Conservation (phyloP, 2,888 invertebrate species). For the Hanleya hanleyi region DNA sequence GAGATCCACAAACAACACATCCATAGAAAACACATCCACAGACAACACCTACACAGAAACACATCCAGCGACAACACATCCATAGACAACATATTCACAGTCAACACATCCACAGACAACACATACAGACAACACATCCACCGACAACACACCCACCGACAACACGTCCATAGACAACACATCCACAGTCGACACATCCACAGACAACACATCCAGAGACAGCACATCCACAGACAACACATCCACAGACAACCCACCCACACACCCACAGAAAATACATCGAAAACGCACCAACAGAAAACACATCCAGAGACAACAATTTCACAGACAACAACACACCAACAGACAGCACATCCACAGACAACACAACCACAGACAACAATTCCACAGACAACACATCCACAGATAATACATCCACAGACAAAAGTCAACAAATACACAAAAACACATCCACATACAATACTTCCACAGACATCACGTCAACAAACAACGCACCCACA, state of each 20-base stretch:
- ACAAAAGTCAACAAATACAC: not conserved
- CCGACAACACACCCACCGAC: not conserved
- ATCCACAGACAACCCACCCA: not conserved
- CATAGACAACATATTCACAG: not conserved
- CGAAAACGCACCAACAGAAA: not conserved
- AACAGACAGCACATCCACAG: no score
- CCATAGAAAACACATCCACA: not conserved
- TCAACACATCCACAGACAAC: not conserved
- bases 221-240: not conserved
- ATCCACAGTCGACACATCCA: not conserved
- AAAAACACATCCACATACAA: not conserved
- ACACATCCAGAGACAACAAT: not conserved
- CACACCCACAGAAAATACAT: no score
- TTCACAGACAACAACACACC: not conserved
- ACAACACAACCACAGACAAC: not conserved
- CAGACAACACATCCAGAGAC: not conserved
- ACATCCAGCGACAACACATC: not conserved
- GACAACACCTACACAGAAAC: not conserved
- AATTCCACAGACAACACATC: not conserved
- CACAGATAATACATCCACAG: not conserved
- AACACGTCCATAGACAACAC: not conserved
- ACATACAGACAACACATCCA: not conserved
- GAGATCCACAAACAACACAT: not conserved
- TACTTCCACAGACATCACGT: not conserved
- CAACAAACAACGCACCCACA: not conserved